Conservation (phyloP, 2,113 vertebrate species). For the Lipophrys pholis region DNA sequence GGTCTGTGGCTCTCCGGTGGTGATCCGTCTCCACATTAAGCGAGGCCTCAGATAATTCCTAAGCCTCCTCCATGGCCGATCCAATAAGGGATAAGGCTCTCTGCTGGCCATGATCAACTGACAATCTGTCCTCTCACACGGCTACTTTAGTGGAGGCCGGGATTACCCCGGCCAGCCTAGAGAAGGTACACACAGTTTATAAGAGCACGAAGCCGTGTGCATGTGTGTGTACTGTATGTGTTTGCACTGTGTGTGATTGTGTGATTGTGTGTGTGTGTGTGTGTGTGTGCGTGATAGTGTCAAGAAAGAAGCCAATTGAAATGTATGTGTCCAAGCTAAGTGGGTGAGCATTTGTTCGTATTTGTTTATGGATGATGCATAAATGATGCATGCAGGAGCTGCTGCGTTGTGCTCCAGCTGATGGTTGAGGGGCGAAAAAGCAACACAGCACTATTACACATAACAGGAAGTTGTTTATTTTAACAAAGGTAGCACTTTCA, state of each 20-base stretch:
- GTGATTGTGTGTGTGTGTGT: background rate
- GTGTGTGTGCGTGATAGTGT: background rate
- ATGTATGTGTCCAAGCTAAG: no score
- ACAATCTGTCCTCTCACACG: constrained; percentile 90
- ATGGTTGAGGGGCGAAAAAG: background rate
- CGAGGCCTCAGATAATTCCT: constrained; percentile 94
- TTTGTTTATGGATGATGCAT: no score
- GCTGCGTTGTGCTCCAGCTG: background rate
- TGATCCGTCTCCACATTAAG: constrained; percentile 94
- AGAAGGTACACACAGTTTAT: constrained; percentile 67
- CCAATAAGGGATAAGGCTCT: constrained; percentile 92
- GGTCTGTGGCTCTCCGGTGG: constrained; percentile 81
- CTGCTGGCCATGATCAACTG: constrained; percentile 92
- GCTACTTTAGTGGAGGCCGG: constrained; percentile 86
- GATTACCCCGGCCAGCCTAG: constrained; percentile 82
- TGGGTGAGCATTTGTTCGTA: no score
- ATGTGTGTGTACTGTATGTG: background rate
- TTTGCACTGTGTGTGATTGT: background rate
- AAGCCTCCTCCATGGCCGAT: constrained; percentile 95
- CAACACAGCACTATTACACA: background rate
- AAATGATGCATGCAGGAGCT: no score
- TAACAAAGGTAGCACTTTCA: no score
- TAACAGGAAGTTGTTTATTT: no score
- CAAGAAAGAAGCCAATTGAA: no score
- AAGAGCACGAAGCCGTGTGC: constrained; percentile 41